A percentile compares a stretch with the other conserved stretches of the same genome.
Conservation (phyloP, 2,113 vertebrate species). For the Meriones unguiculatus region DNA sequence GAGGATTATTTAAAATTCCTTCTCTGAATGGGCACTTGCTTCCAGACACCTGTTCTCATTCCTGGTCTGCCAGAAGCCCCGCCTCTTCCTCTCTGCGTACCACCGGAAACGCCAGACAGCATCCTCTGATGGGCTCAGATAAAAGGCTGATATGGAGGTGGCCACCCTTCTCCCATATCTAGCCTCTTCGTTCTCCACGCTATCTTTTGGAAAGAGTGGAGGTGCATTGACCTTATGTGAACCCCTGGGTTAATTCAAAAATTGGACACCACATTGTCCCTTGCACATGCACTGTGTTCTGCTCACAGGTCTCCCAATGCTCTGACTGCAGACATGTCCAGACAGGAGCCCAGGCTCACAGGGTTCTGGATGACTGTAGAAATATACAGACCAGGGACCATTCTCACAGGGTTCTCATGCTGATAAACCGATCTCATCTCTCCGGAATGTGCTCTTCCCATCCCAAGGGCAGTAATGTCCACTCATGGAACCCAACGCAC, state of each 20-base stretch:
- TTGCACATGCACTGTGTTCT: not conserved
- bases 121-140: not conserved
- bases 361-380: not conserved
- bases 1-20: not conserved
- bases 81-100: rapidly evolving
- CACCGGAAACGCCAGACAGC: not conserved
- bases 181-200: not conserved
- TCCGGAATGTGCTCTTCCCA: not conserved
- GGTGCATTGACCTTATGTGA: not conserved
- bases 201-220: not conserved
- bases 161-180: not conserved
- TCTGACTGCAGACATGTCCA: not conserved
- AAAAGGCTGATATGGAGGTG: not conserved
- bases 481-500: not conserved
- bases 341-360: not conserved
- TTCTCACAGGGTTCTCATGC: not conserved
- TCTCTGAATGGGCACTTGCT: not conserved
- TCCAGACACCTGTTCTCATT: not conserved
- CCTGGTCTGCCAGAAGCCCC: not conserved
- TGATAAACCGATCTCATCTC: not conserved
- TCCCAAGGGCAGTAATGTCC: not conserved
- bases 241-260: not conserved
- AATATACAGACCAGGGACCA: not conserved
- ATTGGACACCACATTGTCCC: not conserved
- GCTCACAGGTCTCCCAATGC: not conserved